These are phyloP conservation scores for Holothuria scabra DNA, from an alignment of 53 echinoderm and acorn worm species.

Conservation along the genomic window DNA sequence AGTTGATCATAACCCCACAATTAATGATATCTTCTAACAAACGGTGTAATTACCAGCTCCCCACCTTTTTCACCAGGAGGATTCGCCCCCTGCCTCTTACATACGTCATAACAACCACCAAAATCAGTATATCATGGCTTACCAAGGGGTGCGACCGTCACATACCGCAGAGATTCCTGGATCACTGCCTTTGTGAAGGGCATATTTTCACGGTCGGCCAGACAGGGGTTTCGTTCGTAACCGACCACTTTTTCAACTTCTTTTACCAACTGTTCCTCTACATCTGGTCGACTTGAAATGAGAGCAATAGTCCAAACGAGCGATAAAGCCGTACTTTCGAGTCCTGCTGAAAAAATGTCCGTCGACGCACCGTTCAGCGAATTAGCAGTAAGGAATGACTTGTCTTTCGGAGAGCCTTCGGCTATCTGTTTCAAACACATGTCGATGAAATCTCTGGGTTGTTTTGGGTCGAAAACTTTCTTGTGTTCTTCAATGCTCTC, in stretches of 20 bases:
- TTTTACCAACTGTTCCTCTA: neutral
- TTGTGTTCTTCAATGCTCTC: neutral
- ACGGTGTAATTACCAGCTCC: too few relatives aligned
- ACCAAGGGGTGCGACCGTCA: constrained; percentile 27
- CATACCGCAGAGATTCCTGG: constrained; percentile 33
- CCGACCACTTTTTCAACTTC: constrained; percentile 2
- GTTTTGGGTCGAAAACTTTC: neutral
- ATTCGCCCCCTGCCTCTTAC: too few relatives aligned
- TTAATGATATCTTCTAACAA: too few relatives aligned
- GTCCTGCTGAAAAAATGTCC: constrained; percentile 34
- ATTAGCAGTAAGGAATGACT: constrained; percentile 3
- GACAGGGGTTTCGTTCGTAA: constrained; percentile 5
- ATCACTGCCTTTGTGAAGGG: constrained; percentile 27
- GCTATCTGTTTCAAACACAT: constrained; percentile 13
- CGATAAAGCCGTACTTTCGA: constrained; percentile 18
- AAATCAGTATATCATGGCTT: neutral
- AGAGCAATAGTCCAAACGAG: constrained; percentile 11
- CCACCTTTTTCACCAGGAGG: neutral
- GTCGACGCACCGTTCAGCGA: constrained; percentile 11
- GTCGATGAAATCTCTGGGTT: constrained; percentile 12
- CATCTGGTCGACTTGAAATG: neutral
- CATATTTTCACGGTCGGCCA: constrained; percentile 24
- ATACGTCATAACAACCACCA: neutral
- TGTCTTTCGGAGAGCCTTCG: neutral
- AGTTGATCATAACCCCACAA: too few relatives aligned